Conservation (phyloP, 2,888 invertebrate genomes). For the Cryptocephalus primarius region DNA sequence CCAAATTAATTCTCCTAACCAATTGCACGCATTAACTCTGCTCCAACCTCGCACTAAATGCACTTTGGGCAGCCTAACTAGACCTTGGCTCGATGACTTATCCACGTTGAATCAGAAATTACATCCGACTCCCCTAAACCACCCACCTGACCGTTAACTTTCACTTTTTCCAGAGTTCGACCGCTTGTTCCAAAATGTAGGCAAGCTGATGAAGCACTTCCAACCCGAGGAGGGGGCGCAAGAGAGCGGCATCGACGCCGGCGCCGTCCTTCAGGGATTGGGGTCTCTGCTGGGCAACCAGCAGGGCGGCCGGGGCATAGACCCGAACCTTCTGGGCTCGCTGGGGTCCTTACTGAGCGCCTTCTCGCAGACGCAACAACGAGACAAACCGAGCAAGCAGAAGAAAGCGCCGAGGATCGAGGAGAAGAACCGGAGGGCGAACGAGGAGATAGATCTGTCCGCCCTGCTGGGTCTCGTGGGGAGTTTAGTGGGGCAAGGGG, state of each 20-base stretch:
- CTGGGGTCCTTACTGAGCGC: too few species aligned
- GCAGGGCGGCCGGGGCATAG: constrained; percentile 18
- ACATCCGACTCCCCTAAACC: too few species aligned
- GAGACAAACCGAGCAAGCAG: neutral
- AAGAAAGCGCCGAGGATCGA: neutral
- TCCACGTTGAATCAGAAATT: too few species aligned
- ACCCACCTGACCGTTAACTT: too few species aligned
- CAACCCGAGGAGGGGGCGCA: constrained; percentile 51
- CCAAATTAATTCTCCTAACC: too few species aligned
- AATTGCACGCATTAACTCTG: too few species aligned
- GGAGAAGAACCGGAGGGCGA: neutral
- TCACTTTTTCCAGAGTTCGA: neutral
- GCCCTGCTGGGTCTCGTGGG: constrained; percentile 14
- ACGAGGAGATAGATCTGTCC: constrained; percentile 8
- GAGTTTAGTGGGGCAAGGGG: constrained; percentile 11
- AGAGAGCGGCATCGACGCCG: constrained; percentile 6
- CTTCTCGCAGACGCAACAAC: too few species aligned
- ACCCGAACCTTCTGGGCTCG: too few species aligned
- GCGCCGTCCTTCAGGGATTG: constrained; percentile 6
- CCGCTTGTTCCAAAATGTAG: constrained; percentile 37
- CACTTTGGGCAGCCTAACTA: too few species aligned
- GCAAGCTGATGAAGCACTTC: constrained; percentile 53
- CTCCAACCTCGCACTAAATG: too few species aligned
- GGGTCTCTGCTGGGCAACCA: neutral
- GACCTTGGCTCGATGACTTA: too few species aligned